phyloP scores from a whole-genome alignment of 2,113 vertebrate genomes.

The Xenopus laevis region DNA sequence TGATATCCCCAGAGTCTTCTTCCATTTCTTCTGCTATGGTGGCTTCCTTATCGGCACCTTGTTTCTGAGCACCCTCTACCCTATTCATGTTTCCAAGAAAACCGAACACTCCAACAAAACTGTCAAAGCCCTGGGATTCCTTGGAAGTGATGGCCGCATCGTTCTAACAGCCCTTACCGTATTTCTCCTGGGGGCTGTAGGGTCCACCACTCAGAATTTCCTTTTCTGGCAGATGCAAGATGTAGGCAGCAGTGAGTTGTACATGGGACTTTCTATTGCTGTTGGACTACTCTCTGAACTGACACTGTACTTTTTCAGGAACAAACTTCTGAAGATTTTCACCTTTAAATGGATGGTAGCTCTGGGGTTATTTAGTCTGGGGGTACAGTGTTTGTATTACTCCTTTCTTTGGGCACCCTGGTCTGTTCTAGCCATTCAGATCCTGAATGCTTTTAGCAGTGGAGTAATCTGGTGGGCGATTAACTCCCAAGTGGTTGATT shows the following conservation, averaged over 20 bases:
- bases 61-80: constrained; percentile 59
- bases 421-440: constrained; percentile 70
- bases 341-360: constrained; percentile 54
- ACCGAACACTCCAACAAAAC: constrained; percentile 46
- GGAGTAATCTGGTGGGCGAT: constrained; percentile 77
- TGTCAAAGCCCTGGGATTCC: constrained; percentile 67
- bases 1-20: constrained; percentile 38
- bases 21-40: constrained; percentile 73
- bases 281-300: constrained; percentile 68
- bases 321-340: constrained; percentile 58
- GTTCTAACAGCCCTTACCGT: constrained; percentile 65
- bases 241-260: constrained; percentile 67
- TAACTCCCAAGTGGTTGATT: constrained; percentile 57
- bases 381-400: constrained; percentile 74
- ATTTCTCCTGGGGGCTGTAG: constrained; percentile 57
- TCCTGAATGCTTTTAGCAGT: constrained; percentile 64
- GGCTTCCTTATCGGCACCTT: constrained; percentile 52
- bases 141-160: constrained; percentile 62
- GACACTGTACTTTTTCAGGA: constrained; percentile 56
- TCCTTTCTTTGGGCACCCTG: constrained; percentile 78
- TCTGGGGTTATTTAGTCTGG: constrained; percentile 56
- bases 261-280: constrained; percentile 71
- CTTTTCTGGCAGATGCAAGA: constrained; percentile 88
- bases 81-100: constrained; percentile 62
- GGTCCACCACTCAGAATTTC: constrained; percentile 70